Conservation (phyloP, 2,797 vertebrate species). For the Chelon labrosus region DNA sequence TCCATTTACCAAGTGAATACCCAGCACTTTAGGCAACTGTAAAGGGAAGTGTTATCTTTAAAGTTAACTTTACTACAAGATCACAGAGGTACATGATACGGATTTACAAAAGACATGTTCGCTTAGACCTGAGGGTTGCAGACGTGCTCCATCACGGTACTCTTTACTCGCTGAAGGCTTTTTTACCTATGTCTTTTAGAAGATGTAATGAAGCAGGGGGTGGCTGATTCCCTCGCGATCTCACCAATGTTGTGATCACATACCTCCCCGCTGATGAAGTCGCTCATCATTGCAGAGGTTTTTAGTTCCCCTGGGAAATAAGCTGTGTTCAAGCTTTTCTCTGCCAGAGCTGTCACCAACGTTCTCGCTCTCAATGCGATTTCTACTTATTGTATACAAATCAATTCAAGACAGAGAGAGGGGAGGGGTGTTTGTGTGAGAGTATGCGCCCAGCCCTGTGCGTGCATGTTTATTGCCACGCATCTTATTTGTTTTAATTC, state of each 20-base stretch:
- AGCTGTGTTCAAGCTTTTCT: slow-evolving; percentile 71
- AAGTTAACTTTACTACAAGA: slow-evolving; percentile 47
- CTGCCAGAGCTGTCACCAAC: slow-evolving; percentile 71
- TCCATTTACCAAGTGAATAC: slow-evolving; percentile 56
- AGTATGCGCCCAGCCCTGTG: slow-evolving; percentile 12
- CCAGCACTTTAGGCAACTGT: slow-evolving; percentile 35
- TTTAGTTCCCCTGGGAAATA: slow-evolving; percentile 81
- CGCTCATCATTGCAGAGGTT: slow-evolving; percentile 68
- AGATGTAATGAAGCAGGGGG: slow-evolving; percentile 74
- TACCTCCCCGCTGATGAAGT: slow-evolving; percentile 64
- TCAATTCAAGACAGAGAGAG: slow-evolving; percentile 69
- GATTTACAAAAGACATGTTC: slow-evolving; percentile 50
- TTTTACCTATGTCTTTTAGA: slow-evolving; percentile 67
- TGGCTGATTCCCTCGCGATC: slow-evolving; percentile 69
- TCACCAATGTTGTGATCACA: slow-evolving; percentile 69
- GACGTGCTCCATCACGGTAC: slow-evolving; percentile 28
- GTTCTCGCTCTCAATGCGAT: slow-evolving; percentile 74
- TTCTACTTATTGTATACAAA: slow-evolving; percentile 77
- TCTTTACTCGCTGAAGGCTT: slow-evolving; percentile 39
- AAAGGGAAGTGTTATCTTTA: slow-evolving; percentile 39
- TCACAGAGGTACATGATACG: slow-evolving; percentile 30
- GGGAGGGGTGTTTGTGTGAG: slow-evolving; percentile 13
- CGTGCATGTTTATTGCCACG: slow-evolving; percentile 13
- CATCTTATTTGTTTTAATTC: slow-evolving; percentile 62
- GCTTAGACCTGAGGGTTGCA: slow-evolving; percentile 42